A percentile compares a stretch with the other conserved stretches of the same genome.
These are phyloP conservation scores for Phortica variegata DNA, from an alignment of 1,140 invertebrate genomes.

Conservation along the genomic window DNA sequence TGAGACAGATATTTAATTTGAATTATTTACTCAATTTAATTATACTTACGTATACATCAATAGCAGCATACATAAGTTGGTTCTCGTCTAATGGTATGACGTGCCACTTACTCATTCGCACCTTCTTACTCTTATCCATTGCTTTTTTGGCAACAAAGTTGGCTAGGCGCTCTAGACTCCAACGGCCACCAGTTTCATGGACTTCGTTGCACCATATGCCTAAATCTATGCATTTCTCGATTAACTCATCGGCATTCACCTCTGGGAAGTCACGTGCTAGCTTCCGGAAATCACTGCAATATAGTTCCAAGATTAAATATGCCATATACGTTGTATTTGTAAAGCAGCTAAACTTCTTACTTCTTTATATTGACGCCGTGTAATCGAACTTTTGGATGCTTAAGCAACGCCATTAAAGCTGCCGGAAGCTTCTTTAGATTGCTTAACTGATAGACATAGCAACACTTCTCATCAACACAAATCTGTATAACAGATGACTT, in stretches of 20 bases:
- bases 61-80: constrained; percentile 66
- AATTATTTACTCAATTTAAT: neutral
- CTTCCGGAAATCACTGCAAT: constrained; percentile 64
- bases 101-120: constrained; percentile 67
- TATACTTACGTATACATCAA: constrained; percentile 66
- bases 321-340: neutral
- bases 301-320: constrained; percentile 10
- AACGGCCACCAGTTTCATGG: constrained; percentile 60
- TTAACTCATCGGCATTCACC: constrained; percentile 60
- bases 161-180: constrained; percentile 65
- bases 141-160: constrained; percentile 60
- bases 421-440: constrained; percentile 62
- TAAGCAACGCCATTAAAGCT: constrained; percentile 59
- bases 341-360: constrained; percentile 44
- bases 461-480: constrained; percentile 59
- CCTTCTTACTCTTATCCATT: constrained; percentile 61
- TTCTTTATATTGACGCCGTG: constrained; percentile 68
- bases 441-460: constrained; percentile 63
- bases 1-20: neutral
- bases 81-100: constrained; percentile 60
- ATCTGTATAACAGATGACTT: constrained; percentile 66
- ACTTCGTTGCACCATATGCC: constrained; percentile 62
- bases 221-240: constrained; percentile 64
- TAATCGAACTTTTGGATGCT: constrained; percentile 63
- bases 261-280: constrained; percentile 64